Percentiles rank a stretch among this genome's conserved stretches.
These are phyloP conservation scores for Drosophila novamexicana DNA, from an alignment of 1,140 invertebrate species.

Conservation along the genomic window DNA sequence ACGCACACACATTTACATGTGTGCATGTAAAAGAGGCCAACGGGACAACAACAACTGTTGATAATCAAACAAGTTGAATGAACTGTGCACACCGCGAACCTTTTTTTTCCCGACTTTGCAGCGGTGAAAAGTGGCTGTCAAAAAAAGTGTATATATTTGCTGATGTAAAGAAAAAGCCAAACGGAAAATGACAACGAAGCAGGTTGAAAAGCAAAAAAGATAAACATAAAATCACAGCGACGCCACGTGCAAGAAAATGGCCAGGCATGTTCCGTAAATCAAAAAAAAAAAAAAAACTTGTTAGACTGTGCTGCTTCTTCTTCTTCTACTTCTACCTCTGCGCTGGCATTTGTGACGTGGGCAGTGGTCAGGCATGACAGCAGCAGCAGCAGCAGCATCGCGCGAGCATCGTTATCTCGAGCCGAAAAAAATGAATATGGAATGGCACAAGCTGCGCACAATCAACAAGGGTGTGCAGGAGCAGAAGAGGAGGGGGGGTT, in stretches of 20 bases:
- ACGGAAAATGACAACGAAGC: slow-evolving; percentile 44
- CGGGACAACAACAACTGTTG: slow-evolving; percentile 24
- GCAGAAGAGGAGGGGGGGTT: background rate
- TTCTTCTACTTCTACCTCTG: slow-evolving; percentile 7
- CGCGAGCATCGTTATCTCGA: slow-evolving; percentile 26
- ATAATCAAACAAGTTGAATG: slow-evolving; percentile 61
- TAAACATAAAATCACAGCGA: slow-evolving; percentile 3
- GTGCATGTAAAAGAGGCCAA: slow-evolving; percentile 22
- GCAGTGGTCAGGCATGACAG: slow-evolving; percentile 11
- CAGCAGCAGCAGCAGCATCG: slow-evolving; percentile 21
- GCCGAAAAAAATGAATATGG: slow-evolving; percentile 32
- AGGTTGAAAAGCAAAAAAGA: slow-evolving; percentile 21
- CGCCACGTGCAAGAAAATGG: slow-evolving; percentile 66
- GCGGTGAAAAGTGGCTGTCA: slow-evolving; percentile 2
- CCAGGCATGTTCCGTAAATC: slow-evolving; percentile 4
- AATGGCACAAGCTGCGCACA: slow-evolving; percentile 65
- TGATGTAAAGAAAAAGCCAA: background rate
- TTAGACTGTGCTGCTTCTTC: slow-evolving; percentile 17
- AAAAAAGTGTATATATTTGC: slow-evolving; percentile 9
- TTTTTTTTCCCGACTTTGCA: background rate
- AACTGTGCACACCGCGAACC: slow-evolving; percentile 37
- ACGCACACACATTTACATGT: background rate
- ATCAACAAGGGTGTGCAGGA: slow-evolving; percentile 45
- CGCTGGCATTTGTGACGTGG: slow-evolving; percentile 46
- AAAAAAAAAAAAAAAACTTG: slow-evolving; percentile 15